Evolutionary conservation across 2,113 vertebrate species (phyloP).

Genomic region (Thinocorus orbignyianus): DNA sequence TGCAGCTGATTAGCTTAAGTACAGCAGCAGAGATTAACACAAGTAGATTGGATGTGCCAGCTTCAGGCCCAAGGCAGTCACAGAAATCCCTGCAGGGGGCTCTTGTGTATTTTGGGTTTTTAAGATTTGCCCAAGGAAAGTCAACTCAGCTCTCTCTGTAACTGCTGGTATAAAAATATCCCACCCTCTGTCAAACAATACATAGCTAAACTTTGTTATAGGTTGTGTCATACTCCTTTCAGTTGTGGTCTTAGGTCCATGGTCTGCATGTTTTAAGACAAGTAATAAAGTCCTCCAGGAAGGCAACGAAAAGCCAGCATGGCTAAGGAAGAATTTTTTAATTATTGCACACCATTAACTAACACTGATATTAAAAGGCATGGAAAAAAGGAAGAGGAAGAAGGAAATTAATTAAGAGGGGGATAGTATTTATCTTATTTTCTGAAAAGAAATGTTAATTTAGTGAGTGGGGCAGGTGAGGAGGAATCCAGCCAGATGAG

Average conservation of each 20-base stretch:
- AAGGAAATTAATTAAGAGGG: not conserved
- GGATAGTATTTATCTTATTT: not conserved
- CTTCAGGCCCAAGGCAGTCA: not conserved
- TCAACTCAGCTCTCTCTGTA: not conserved
- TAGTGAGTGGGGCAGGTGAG: not conserved
- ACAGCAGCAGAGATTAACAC: conserved; percentile 11
- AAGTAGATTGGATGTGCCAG: not conserved
- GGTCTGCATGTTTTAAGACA: not conserved
- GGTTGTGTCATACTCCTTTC: not conserved
- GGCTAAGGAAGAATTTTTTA: not conserved
- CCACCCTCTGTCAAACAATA: not conserved
- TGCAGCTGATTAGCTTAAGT: not conserved
- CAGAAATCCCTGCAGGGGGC: not conserved
- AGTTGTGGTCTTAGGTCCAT: not conserved
- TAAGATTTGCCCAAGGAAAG: conserved; percentile 13
- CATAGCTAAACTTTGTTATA: not conserved
- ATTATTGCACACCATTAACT: not conserved
- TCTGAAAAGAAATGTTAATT: not conserved
- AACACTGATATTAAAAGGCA: not conserved
- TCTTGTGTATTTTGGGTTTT: not conserved
- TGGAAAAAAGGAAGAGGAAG: not conserved
- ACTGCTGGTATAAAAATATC: conserved; percentile 28
- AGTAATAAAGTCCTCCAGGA: not conserved
- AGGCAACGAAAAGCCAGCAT: not conserved
- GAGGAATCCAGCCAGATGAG: not conserved